phyloP scores from a whole-genome alignment of 2,888 invertebrate species.

The Lymantria dispar region DNA sequence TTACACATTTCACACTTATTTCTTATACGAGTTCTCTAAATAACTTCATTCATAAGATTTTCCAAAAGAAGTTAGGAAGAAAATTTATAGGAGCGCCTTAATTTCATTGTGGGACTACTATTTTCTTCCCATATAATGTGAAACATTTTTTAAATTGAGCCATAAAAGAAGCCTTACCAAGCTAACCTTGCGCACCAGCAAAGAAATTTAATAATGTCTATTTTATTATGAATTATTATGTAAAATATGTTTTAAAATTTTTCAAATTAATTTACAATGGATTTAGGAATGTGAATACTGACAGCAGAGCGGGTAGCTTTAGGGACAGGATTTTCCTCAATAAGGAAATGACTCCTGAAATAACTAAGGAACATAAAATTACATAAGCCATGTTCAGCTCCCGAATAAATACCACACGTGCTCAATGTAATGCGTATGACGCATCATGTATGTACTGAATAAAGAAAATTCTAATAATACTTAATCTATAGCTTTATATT shows the following conservation, averaged over 20 bases:
- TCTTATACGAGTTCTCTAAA: constrained; percentile 22
- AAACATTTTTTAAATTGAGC: constrained; percentile 71
- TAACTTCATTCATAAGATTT: constrained; percentile 33
- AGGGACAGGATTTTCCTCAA: constrained; percentile 26
- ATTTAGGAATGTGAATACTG: constrained; percentile 19
- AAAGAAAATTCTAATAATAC: too few relatives aligned
- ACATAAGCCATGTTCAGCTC: constrained; percentile 41
- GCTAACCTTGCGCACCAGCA: constrained; percentile 55
- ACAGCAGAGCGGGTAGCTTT: constrained; percentile 11
- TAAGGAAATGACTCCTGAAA: constrained; percentile 54
- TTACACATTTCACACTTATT: constrained; percentile 29
- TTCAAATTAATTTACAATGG: constrained; percentile 44
- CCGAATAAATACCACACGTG: constrained; percentile 51
- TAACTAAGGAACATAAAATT: constrained; percentile 58
- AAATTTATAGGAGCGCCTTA: constrained; percentile 40
- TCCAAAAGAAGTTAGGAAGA: constrained; percentile 19
- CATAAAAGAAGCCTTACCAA: constrained; percentile 66
- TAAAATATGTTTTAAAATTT: constrained; percentile 41
- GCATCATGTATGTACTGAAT: too few relatives aligned
- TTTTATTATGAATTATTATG: constrained; percentile 65
- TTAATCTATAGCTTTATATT: too few relatives aligned
- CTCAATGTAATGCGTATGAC: constrained; percentile 28
- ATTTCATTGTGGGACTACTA: constrained; percentile 54
- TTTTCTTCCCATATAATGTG: constrained; percentile 62
- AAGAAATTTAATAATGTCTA: constrained; percentile 74